Percentiles rank a stretch among this genome's conserved stretches.
Conservation (phyloP, 2,797 vertebrate genomes). For the Tympanoctomys barrerae region DNA sequence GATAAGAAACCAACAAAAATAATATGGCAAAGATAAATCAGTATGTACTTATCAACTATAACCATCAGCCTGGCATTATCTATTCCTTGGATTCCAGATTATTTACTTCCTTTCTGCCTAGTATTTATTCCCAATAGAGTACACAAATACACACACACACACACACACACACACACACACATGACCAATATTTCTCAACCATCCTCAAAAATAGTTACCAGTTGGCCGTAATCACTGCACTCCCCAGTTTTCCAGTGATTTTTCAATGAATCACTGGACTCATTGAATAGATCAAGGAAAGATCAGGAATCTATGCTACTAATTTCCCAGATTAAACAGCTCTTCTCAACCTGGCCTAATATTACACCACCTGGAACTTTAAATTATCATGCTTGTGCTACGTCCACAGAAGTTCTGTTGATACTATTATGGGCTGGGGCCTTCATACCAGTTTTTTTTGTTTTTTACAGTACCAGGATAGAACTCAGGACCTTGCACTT, state of each 20-base stretch:
- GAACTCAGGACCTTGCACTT: too few relatives aligned
- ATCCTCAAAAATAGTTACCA: background rate
- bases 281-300: background rate
- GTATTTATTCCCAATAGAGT: background rate
- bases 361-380: background rate
- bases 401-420: background rate
- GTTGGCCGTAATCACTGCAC: background rate
- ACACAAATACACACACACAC: background rate
- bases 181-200: background rate
- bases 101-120: background rate
- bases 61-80: background rate
- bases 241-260: background rate
- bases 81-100: background rate
- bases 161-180: background rate
- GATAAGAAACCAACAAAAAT: too few relatives aligned
- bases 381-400: background rate
- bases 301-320: background rate
- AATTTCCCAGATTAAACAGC: background rate
- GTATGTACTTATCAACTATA: too few relatives aligned
- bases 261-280: too few relatives aligned
- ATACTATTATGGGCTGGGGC: background rate
- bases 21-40: too few relatives aligned
- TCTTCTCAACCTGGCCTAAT: background rate
- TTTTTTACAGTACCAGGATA: too few relatives aligned
- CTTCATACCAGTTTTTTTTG: background rate